Conservation (phyloP, 1,140 invertebrate species). For the Euura saliciscinereae region DNA sequence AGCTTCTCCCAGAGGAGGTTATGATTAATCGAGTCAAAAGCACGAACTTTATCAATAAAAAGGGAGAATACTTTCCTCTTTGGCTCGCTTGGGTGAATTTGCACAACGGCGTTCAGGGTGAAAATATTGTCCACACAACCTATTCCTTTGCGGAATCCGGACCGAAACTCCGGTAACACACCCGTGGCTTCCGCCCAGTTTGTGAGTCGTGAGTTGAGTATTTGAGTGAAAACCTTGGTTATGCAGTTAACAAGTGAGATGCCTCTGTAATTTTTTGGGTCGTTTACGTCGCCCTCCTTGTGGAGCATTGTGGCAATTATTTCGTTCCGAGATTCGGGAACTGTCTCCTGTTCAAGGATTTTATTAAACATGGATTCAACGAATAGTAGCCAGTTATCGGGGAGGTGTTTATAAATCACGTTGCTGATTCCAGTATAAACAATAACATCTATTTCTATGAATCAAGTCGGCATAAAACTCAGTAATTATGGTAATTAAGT, state of each 20-base stretch:
- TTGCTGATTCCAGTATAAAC: conserved; percentile 6
- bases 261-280: conserved; percentile 8
- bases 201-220: conserved; percentile 6
- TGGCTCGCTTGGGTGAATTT: not conserved
- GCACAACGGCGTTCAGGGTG: not conserved
- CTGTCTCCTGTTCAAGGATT: not conserved
- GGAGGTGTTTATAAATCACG: not conserved
- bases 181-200: not conserved
- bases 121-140: not conserved
- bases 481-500: no score
- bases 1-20: no score
- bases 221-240: conserved; percentile 13
- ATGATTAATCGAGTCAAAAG: no score
- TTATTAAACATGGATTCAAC: conserved; percentile 10
- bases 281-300: conserved; percentile 13
- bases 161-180: not conserved
- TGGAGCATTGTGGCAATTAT: conserved; percentile 8
- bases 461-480: no score
- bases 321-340: conserved; percentile 6
- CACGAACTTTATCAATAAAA: no score
- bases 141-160: not conserved
- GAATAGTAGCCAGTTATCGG: not conserved
- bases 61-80: no score
- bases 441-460: no score
- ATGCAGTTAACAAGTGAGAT: conserved; percentile 16